A percentile compares a stretch with the other conserved stretches of the same genome.
phyloP scores from a whole-genome alignment of 1,140 invertebrate species.

The Phymastichus coffea region DNA sequence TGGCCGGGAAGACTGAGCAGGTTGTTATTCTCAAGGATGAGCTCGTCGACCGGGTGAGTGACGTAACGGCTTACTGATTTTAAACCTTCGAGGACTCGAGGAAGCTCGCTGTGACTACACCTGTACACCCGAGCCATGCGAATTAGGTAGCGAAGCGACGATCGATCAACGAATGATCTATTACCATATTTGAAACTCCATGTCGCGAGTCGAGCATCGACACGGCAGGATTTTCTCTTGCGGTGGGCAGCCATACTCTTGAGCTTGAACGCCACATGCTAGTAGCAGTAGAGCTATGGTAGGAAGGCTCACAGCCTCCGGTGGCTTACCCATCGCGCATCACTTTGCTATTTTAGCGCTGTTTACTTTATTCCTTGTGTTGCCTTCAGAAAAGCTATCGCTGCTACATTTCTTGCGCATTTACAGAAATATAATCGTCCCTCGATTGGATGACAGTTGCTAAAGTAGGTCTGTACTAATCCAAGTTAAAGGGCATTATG shows the following conservation, averaged over 20 bases:
- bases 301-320: slow-evolving; percentile 41
- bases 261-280: slow-evolving; percentile 12
- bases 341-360: not conserved
- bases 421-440: no score
- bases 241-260: slow-evolving; percentile 60
- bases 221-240: slow-evolving; percentile 68
- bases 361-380: not conserved
- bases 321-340: slow-evolving; percentile 52
- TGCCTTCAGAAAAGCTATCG: not conserved
- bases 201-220: slow-evolving; percentile 64
- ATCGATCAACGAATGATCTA: not conserved
- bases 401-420: slow-evolving; percentile 10
- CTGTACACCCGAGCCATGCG: slow-evolving; percentile 49
- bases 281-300: not conserved
- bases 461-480: no score
- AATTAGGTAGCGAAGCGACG: not conserved
- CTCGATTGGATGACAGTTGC: no score
- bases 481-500: no score
- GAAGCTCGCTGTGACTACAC: slow-evolving; percentile 84
- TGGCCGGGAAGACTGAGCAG: slow-evolving; percentile 77
- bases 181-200: slow-evolving; percentile 72
- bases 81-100: slow-evolving; percentile 71
- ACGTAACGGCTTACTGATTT: slow-evolving; percentile 69
- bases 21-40: slow-evolving; percentile 84
- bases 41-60: slow-evolving; percentile 73